Evolutionary conservation across 2,797 vertebrate species (phyloP).

Genomic region (Crypturellus tataupa): DNA sequence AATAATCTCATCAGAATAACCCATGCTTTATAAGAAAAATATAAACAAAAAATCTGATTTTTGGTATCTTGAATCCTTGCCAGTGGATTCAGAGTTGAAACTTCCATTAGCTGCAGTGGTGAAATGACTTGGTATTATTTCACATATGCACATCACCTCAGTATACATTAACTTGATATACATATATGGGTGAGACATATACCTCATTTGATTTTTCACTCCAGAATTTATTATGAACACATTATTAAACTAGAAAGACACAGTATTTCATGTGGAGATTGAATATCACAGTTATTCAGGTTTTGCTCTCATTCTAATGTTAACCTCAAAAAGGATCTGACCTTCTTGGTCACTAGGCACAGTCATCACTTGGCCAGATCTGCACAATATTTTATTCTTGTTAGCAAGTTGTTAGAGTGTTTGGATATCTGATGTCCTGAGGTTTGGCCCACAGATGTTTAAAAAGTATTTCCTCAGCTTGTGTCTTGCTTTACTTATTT

Average conservation of each 20-base stretch:
- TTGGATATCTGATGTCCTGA: neutral
- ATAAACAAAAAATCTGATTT: neutral
- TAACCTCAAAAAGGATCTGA: neutral
- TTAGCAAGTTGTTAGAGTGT: neutral
- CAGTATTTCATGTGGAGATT: neutral
- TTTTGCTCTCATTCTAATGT: neutral
- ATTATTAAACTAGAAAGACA: neutral
- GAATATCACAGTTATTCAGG: neutral
- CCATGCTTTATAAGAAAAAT: neutral
- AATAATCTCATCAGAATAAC: neutral
- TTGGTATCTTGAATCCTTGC: neutral
- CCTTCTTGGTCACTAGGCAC: neutral
- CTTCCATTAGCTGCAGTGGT: neutral
- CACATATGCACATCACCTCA: neutral
- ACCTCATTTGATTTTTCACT: neutral
- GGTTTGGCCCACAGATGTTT: neutral
- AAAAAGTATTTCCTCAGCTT: neutral
- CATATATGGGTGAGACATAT: neutral
- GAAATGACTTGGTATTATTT: neutral
- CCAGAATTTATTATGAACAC: neutral
- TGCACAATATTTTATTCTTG: neutral
- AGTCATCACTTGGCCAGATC: neutral
- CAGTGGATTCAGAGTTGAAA: neutral
- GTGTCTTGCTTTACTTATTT: neutral
- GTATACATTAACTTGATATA: neutral